Conservation (phyloP, 2,797 vertebrate species). For the Rhodeus uyekii region DNA sequence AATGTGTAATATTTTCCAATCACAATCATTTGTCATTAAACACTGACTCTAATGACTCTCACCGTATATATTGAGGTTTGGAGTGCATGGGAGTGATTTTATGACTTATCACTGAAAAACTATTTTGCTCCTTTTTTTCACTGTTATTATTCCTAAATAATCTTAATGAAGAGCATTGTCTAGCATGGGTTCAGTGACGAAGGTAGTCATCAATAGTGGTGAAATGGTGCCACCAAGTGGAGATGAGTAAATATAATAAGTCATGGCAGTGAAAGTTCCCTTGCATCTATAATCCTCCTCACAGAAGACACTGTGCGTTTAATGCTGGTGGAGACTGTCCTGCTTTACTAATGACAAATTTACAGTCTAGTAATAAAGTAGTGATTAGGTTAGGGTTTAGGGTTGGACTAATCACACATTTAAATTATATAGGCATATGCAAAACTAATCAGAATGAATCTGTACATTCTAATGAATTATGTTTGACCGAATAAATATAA, state of each 20-base stretch:
- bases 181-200: background rate
- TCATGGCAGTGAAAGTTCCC: background rate
- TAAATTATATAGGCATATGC: background rate
- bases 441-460: too few relatives aligned
- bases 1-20: background rate
- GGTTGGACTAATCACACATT: background rate
- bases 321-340: background rate
- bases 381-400: background rate
- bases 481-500: background rate
- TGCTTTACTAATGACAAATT: background rate
- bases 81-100: too few relatives aligned
- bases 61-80: too few relatives aligned
- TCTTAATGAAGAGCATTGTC: background rate
- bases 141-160: background rate
- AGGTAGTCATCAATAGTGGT: conserved; percentile 56
- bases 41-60: background rate
- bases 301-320: background rate
- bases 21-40: background rate
- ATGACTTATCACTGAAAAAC: background rate
- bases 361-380: background rate
- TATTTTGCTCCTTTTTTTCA: background rate
- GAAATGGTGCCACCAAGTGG: conserved; percentile 72
- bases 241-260: background rate
- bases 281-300: background rate
- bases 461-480: background rate